Conservation (phyloP, 1,140 invertebrate genomes). For the Holcopasites calliopsidis region DNA sequence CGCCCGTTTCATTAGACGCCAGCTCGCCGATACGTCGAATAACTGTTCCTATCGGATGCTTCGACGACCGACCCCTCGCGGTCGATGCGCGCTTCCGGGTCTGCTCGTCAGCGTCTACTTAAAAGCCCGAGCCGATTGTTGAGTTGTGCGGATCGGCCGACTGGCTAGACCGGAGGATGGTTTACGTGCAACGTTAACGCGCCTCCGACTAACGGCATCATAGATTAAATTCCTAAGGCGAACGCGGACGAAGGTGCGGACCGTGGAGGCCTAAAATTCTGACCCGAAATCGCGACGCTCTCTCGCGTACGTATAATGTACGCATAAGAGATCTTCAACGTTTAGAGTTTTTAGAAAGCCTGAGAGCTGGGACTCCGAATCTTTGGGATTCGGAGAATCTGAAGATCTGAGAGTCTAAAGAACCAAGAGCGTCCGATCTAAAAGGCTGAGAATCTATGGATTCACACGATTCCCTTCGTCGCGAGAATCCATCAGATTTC, state of each 20-base stretch:
- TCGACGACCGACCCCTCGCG: too few relatives aligned
- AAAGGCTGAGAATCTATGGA: neutral
- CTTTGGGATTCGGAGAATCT: neutral
- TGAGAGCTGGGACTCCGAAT: too few relatives aligned
- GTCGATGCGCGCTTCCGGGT: neutral
- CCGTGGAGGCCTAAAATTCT: too few relatives aligned
- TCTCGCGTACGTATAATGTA: too few relatives aligned
- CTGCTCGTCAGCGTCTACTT: constrained; percentile 30
- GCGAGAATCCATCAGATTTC: neutral
- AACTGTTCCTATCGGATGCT: neutral
- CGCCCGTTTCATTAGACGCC: constrained; percentile 24
- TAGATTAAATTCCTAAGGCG: neutral
- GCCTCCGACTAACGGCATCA: constrained; percentile 1
- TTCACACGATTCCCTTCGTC: too few relatives aligned
- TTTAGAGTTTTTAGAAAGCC: too few relatives aligned
- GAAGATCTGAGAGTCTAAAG: neutral
- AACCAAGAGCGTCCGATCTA: neutral
- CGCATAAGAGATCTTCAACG: too few relatives aligned
- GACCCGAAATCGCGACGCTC: too few relatives aligned
- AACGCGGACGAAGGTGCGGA: neutral
- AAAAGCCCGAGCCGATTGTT: constrained; percentile 15
- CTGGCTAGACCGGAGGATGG: neutral
- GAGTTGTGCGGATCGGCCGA: neutral
- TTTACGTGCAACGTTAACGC: constrained; percentile 10
- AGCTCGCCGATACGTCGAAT: neutral